Evolutionary conservation across 1,140 invertebrate species (phyloP).

Genomic region (Cydia splendana): DNA sequence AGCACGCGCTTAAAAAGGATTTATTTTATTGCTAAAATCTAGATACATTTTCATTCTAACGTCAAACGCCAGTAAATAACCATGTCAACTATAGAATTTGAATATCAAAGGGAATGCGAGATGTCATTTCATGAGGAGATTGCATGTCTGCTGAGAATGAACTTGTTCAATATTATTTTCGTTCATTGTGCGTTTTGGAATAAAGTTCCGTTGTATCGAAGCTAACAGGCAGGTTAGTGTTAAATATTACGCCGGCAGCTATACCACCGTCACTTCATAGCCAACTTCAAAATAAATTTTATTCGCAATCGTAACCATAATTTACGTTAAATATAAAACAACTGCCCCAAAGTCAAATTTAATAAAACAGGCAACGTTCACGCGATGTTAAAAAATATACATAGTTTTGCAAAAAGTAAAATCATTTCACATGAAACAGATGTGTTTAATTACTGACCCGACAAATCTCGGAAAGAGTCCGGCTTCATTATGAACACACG

Average conservation of each 20-base stretch:
- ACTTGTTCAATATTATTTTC: neutral
- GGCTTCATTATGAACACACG: slow-evolving; percentile 66
- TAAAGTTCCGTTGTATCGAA: neutral
- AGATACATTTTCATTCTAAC: slow-evolving; percentile 12
- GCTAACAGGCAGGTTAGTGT: no score
- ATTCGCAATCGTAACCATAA: neutral
- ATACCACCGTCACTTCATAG: neutral
- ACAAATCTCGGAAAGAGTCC: slow-evolving; percentile 68
- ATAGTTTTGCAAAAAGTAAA: slow-evolving; percentile 56
- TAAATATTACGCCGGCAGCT: neutral
- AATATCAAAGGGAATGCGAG: neutral
- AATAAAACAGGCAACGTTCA: neutral
- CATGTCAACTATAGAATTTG: slow-evolving; percentile 15
- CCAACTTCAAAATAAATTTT: neutral
- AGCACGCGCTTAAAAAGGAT: neutral
- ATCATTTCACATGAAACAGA: slow-evolving; percentile 67
- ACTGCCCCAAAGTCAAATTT: no score
- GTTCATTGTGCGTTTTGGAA: neutral
- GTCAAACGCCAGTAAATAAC: slow-evolving; percentile 4
- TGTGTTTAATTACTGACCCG: slow-evolving; percentile 75
- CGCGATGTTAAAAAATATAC: neutral
- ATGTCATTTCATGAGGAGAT: neutral
- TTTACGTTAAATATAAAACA: no score
- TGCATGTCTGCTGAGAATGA: slow-evolving; percentile 8
- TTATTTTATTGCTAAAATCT: neutral